Evolutionary conservation across 2,113 vertebrate species (phyloP), one percentile per base, ranked within the genome.

Genomic region (Sturnira hondurensis): DNA sequence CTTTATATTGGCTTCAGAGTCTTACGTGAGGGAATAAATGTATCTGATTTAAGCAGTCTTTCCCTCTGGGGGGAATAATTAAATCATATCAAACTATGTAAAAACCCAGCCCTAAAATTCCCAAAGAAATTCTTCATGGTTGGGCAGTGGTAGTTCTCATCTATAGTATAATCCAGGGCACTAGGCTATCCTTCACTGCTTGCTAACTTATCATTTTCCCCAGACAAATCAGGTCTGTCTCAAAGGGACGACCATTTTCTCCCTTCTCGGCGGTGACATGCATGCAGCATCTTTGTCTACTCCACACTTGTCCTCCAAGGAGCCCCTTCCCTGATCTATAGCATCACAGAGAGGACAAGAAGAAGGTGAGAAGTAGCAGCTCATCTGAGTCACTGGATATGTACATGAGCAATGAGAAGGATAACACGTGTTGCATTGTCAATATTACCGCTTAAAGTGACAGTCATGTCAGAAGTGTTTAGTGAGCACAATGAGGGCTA

Each of bases 391-490:
- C 84, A 43, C 71, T 73, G 50, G 33, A 67, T 74, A 31, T 83
- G 73, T 82, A 89, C 94, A 83, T 93, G 70, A 94, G 67, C 83
- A 89, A 63, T 7, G 43, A 96, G 68, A 95, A 38, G 68, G 71
- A 54, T 89, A 92, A 84, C 71, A 87, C 67, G 50, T 86, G 70
- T 54, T 68, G 56, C 71, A 47, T 61, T 54, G 95, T 93, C 88
- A 92, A 90, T 88, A 95, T 82, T 36, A 45, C 61, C 65, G 63
- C 87, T 96, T 95, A 95, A 58, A 92, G 33, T 95, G 95, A 97
- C 83, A 81, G 80, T 61, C 52, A 68, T 19, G 36, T 67, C 81
- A 93, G 89, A 91, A 61, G 82, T 52, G 38, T 61, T 87, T 36
- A 98, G 71, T 2, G 3, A 93, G 43, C 52, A 86, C 85, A 68